Base-by-base conservation (phyloP, 2,888 invertebrate genomes). In the Sphaeridia pumilis region DNA sequence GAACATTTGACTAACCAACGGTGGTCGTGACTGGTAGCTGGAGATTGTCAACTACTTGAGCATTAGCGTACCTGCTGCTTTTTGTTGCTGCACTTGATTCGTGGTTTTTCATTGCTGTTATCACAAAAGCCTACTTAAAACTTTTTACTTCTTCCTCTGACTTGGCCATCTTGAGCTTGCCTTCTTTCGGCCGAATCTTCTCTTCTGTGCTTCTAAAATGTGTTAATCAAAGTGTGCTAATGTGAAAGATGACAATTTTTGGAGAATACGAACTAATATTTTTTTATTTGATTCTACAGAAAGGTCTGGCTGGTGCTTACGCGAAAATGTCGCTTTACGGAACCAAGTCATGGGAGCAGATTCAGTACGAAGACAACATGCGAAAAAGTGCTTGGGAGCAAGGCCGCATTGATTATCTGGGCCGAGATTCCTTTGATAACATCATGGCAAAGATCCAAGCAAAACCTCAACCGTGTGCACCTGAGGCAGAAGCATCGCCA, bases 321-420 rank as follows among this genome's bases (percentile, higher is more conserved):
- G 83, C 90, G 25, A 79, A 83, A 69, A 74, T 90, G 66, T 80
- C 80, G 53, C 72, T 88, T 55, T 84, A 84, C 46, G 76, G 75
- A 47, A 73, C 77, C 46, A 76, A 79, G 60, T 75, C 78, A 24
- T 74, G 77, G 45, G 80, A 80, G 62, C 85, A 85, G 69, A 71
- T 73, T 56, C 83, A 82, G 1, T 72, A 85, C 52, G 87, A 87
- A 67, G 84, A 86, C 66, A 77, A 83, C 58, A 77, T 85, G 69
- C 78, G 88, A 82, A 86, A 61, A 84, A 87, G 49, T 31, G 83
- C 85, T 63, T 90, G 90, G 90, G 90, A 90, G 75, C 83, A 85
- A 48, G 98, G 98, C 49, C 84, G 88, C 68, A 87, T 94, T 56
- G 98, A 98, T 71, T 98, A 94, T 71, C 73, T 87, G 76, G 97